Conservation (phyloP, 64 coral and sea anemone genomes). For the Stichodactyla helianthus region DNA sequence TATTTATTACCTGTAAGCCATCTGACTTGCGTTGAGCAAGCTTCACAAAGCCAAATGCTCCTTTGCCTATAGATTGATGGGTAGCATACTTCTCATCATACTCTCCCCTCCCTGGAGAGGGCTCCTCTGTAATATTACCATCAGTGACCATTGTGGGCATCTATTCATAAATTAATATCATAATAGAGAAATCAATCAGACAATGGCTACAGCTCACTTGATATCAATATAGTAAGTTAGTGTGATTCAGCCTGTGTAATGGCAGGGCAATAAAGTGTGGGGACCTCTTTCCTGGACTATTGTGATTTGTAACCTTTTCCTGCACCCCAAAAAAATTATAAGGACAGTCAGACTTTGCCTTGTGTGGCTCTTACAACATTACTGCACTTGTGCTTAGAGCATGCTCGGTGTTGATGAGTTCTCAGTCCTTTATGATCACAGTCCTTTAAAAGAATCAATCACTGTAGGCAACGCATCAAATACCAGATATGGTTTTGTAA, state of each 20-base stretch:
- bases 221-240: no score
- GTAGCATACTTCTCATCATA: slow-evolving; percentile 90
- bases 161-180: background rate
- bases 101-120: slow-evolving; percentile 69
- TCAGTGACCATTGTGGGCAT: slow-evolving; percentile 50
- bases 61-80: slow-evolving; percentile 82
- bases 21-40: slow-evolving; percentile 72
- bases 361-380: no score
- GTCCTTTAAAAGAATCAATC: background rate
- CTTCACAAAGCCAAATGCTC: slow-evolving; percentile 96
- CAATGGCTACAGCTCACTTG: no score
- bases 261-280: no score
- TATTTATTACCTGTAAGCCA: slow-evolving; percentile 53
- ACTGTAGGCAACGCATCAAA: background rate
- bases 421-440: no score
- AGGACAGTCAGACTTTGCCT: no score
- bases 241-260: no score
- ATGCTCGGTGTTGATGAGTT: no score
- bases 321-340: no score
- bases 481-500: background rate
- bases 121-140: slow-evolving; percentile 46
- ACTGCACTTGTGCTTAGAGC: no score
- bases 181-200: background rate
- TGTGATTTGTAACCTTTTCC: no score
- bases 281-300: no score